These are phyloP conservation scores for Cavia aperea DNA, from an alignment of 2,113 vertebrate genomes.

Conservation along the genomic window DNA sequence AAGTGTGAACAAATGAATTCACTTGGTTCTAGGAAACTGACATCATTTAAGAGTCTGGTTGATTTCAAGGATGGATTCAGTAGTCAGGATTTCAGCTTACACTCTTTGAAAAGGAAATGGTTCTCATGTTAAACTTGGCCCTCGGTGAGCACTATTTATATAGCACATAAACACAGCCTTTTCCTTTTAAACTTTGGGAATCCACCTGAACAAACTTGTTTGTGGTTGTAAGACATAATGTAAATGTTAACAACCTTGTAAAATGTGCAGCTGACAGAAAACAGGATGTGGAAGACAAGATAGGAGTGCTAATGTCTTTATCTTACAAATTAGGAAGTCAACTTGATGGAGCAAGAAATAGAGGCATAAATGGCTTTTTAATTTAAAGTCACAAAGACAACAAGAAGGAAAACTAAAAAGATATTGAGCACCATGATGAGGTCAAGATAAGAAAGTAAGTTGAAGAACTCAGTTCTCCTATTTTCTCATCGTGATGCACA, in stretches of 20 bases:
- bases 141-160: neutral
- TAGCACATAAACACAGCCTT: conserved; percentile 18
- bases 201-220: conserved; percentile 36
- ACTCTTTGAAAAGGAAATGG: neutral
- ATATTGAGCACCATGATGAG: neutral
- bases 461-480: neutral
- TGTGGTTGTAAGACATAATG: conserved; percentile 28
- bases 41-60: neutral
- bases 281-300: neutral
- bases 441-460: neutral
- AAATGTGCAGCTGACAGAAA: neutral
- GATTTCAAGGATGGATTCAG: neutral
- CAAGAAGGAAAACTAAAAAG: neutral
- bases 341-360: neutral
- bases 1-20: neutral
- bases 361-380: neutral
- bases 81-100: neutral
- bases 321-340: neutral
- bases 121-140: neutral
- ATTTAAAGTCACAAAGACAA: neutral
- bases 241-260: conserved; percentile 29
- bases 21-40: neutral
- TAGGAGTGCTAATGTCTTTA: neutral
- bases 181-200: conserved; percentile 10
- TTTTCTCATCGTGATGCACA: neutral